A percentile compares a stretch with the other conserved stretches of the same genome.
phyloP scores from a whole-genome alignment of 2,797 vertebrate species.

The Rhinatrema bivittatum region DNA sequence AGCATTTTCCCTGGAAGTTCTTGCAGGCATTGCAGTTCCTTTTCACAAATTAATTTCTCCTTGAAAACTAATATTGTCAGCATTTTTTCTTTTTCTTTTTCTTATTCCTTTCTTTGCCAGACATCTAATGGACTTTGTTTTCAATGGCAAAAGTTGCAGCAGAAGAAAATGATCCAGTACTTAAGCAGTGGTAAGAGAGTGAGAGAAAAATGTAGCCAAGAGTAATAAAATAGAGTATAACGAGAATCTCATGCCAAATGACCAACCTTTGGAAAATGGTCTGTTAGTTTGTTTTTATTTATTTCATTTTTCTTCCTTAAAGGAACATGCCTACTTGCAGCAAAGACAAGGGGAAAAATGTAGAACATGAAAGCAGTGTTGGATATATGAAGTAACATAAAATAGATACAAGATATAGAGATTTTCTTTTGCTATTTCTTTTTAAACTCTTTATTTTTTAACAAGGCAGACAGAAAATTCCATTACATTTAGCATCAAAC shows the following conservation, averaged over 20 bases:
- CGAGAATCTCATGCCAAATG: conserved; percentile 12
- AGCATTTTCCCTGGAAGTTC: conserved; percentile 27
- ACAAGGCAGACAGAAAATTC: no score
- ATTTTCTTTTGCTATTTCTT: no score
- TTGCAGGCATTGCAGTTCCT: conserved; percentile 11
- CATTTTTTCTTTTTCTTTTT: no score
- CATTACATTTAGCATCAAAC: no score
- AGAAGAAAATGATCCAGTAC: no score
- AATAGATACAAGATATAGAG: no score
- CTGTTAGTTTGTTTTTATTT: not conserved
- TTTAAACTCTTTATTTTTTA: no score
- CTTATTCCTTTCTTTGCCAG: conserved; percentile 27
- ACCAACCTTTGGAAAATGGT: conserved; percentile 3
- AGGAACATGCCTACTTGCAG: conserved; percentile 3
- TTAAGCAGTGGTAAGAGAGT: conserved; percentile 6
- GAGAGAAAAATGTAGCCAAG: conserved; percentile 24
- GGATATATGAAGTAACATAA: no score
- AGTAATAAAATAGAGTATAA: conserved; percentile 10
- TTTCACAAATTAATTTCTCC: conserved; percentile 41
- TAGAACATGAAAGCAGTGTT: no score
- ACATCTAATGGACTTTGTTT: conserved; percentile 22
- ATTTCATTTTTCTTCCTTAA: not conserved
- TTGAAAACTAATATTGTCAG: conserved; percentile 36
- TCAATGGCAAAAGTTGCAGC: conserved; percentile 16
- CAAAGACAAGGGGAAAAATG: not conserved